Evolutionary conservation across 2,888 invertebrate species (phyloP).

Genomic region (Cyclophora punctaria): DNA sequence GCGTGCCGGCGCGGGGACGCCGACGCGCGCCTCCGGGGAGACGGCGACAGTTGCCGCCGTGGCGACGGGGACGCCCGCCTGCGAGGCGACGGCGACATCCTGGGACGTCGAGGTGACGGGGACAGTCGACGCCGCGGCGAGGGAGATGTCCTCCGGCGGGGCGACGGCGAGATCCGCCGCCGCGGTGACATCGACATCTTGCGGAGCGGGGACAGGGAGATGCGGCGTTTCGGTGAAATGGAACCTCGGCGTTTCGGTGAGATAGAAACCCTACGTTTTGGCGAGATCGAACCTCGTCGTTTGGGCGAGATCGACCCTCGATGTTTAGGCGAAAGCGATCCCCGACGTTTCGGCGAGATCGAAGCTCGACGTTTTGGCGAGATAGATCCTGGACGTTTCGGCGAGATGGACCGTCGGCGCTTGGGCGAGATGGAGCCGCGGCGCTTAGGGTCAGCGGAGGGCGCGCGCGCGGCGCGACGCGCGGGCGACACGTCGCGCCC

Average conservation of each 20-base stretch:
- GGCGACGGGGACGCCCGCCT: constrained; percentile 7
- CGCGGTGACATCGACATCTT: constrained; percentile 19
- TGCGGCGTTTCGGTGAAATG: constrained; percentile 79
- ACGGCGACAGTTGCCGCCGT: constrained; percentile 21
- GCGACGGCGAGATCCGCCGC: constrained; percentile 19
- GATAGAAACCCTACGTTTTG: constrained; percentile 19
- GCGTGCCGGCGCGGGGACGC: constrained; percentile 8
- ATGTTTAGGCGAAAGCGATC: constrained; percentile 14
- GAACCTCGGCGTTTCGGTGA: constrained; percentile 78
- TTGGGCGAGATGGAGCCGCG: constrained; percentile 19
- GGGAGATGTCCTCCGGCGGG: constrained; percentile 12
- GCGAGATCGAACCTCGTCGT: constrained; percentile 17
- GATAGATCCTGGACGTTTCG: not conserved
- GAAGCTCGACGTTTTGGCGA: not conserved
- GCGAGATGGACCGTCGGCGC: constrained; percentile 16
- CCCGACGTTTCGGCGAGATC: constrained; percentile 7
- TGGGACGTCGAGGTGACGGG: constrained; percentile 16
- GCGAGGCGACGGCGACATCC: constrained; percentile 12
- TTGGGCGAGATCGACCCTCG: constrained; percentile 14
- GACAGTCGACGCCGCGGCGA: constrained; percentile 22
- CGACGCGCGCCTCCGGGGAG: constrained; percentile 18
- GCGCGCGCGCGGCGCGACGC: constrained; percentile 14
- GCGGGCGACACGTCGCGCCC: constrained; percentile 80
- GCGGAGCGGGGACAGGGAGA: constrained; percentile 25
- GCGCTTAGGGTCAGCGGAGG: constrained; percentile 13